These are phyloP conservation scores for Cacoxenus indagator DNA, from an alignment of 2,888 invertebrate species.

Conservation along the genomic window DNA sequence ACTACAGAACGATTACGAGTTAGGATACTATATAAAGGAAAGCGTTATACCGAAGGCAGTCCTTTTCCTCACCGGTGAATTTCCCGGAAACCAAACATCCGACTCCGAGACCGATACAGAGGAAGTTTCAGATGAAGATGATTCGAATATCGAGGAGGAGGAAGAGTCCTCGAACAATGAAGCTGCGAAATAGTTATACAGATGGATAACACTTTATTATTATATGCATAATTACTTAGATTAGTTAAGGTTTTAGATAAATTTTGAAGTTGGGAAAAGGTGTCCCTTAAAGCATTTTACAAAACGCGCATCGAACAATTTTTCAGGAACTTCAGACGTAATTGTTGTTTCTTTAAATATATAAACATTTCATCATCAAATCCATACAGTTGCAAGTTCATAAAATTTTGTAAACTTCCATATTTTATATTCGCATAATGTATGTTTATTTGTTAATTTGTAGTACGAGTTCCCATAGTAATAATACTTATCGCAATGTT, in stretches of 20 bases:
- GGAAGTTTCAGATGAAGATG: slow-evolving; percentile 17
- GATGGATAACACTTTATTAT: slow-evolving; percentile 16
- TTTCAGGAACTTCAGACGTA: not conserved
- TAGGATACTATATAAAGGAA: slow-evolving; percentile 97
- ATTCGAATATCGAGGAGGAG: slow-evolving; percentile 49
- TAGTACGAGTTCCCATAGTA: not conserved
- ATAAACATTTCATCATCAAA: slow-evolving; percentile 47
- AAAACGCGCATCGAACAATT: slow-evolving; percentile 14
- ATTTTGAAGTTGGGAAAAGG: too few relatives aligned
- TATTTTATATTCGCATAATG: not conserved
- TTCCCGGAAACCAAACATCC: slow-evolving; percentile 70
- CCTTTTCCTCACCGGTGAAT: slow-evolving; percentile 94
- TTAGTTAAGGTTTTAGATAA: too few relatives aligned
- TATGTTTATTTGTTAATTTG: not conserved
- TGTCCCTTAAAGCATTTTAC: too few relatives aligned
- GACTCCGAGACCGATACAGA: slow-evolving; percentile 42
- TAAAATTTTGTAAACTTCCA: not conserved
- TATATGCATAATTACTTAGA: not conserved
- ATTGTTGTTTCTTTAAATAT: slow-evolving; percentile 18
- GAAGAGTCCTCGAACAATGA: slow-evolving; percentile 45
- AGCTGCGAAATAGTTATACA: slow-evolving; percentile 29
- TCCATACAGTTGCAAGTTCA: not conserved
- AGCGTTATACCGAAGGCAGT: slow-evolving; percentile 95
- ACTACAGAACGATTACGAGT: slow-evolving; percentile 88
- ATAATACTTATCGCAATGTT: slow-evolving; percentile 38